These are phyloP conservation scores for Catajapyx aquilonaris DNA, from an alignment of 1,140 invertebrate genomes.

Conservation along the genomic window DNA sequence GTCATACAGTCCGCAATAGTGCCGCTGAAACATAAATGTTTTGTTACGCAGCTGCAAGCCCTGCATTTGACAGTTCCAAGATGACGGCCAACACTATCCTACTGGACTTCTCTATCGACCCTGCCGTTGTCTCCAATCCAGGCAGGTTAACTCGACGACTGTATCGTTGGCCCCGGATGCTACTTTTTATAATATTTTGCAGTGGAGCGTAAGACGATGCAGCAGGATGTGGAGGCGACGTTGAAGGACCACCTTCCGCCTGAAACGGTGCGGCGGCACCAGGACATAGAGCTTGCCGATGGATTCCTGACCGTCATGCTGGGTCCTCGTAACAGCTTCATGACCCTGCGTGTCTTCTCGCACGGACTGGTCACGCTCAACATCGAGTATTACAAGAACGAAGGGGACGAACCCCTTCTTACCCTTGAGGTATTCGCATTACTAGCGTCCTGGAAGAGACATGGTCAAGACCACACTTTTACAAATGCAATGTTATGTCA, in stretches of 20 bases:
- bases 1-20: too few relatives aligned
- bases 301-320: conserved; percentile 41
- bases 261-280: conserved; percentile 31
- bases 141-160: conserved; percentile 9
- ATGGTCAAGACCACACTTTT: too few relatives aligned
- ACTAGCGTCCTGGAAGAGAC: too few relatives aligned
- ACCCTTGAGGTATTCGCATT: conserved; percentile 60
- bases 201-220: conserved; percentile 36
- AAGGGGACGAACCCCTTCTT: conserved; percentile 42
- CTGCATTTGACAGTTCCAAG: too few relatives aligned
- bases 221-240: conserved; percentile 39
- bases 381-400: conserved; percentile 55
- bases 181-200: conserved; percentile 7
- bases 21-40: too few relatives aligned
- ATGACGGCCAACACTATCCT: conserved; percentile 66
- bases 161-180: background rate
- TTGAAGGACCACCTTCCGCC: conserved; percentile 42
- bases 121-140: conserved; percentile 36
- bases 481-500: too few relatives aligned
- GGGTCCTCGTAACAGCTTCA: conserved; percentile 38
- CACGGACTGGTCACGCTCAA: conserved; percentile 54
- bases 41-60: too few relatives aligned
- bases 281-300: conserved; percentile 34
- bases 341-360: conserved; percentile 45
- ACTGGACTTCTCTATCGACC: conserved; percentile 54